Conservation (phyloP, 2,797 vertebrate genomes). For the Phrynocephalus forsythii region DNA sequence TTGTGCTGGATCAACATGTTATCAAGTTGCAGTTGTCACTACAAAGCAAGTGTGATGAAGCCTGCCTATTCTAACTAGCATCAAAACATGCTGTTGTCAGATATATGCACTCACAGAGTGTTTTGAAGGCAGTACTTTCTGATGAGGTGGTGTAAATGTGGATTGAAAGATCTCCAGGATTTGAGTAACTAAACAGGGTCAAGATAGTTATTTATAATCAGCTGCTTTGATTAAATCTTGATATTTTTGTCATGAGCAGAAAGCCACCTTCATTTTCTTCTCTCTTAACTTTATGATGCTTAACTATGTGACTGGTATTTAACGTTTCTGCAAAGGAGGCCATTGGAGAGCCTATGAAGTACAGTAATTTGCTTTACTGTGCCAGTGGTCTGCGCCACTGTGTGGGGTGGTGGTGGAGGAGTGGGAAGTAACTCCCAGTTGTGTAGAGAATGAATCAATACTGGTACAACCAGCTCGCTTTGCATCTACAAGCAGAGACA, state of each 20-base stretch:
- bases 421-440: slow-evolving; percentile 52
- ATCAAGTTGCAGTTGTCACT: slow-evolving; percentile 70
- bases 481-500: slow-evolving; percentile 6
- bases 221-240: slow-evolving; percentile 68
- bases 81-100: slow-evolving; percentile 60
- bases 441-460: slow-evolving; percentile 61
- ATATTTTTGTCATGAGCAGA: slow-evolving; percentile 59
- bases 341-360: slow-evolving; percentile 63
- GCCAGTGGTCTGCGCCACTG: slow-evolving; percentile 60
- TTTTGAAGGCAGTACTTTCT: slow-evolving; percentile 64
- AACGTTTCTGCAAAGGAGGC: slow-evolving; percentile 70
- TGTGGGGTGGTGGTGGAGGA: slow-evolving; percentile 47
- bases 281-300: slow-evolving; percentile 52
- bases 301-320: slow-evolving; percentile 61
- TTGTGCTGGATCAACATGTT: slow-evolving; percentile 71
- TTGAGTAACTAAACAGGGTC: slow-evolving; percentile 53
- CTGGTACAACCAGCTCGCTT: slow-evolving; percentile 29
- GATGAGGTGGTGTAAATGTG: slow-evolving; percentile 55
- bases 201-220: slow-evolving; percentile 75
- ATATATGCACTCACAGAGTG: neutral
- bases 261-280: slow-evolving; percentile 29
- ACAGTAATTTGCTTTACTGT: slow-evolving; percentile 53
- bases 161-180: slow-evolving; percentile 67
- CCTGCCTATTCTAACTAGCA: slow-evolving; percentile 67
- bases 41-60: slow-evolving; percentile 62